Evolutionary conservation across 2,113 vertebrate genomes (phyloP).

Genomic region (Poeciliopsis occidentalis): DNA sequence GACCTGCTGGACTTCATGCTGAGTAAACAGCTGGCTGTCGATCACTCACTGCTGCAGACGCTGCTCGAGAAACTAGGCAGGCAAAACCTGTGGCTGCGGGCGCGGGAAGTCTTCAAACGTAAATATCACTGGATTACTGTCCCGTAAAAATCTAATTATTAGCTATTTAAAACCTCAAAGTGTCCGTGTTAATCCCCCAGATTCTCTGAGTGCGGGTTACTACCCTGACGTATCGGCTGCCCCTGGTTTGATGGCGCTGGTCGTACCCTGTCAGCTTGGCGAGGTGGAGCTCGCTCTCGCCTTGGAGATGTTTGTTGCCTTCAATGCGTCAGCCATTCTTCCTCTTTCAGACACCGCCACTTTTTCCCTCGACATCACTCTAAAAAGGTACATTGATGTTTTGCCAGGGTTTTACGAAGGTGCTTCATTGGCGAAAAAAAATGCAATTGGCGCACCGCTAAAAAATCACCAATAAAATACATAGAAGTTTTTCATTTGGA

Average conservation of each 20-base stretch:
- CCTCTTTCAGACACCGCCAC: slow-evolving; percentile 52
- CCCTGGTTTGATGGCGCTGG: slow-evolving; percentile 75
- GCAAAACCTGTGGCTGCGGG: slow-evolving; percentile 88
- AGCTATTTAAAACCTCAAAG: background rate
- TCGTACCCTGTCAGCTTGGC: slow-evolving; percentile 82
- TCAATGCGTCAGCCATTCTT: slow-evolving; percentile 82
- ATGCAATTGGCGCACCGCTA: too few relatives aligned
- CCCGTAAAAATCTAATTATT: too few relatives aligned
- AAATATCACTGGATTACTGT: slow-evolving; percentile 61
- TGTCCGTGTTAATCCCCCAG: slow-evolving; percentile 65
- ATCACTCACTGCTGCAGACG: slow-evolving; percentile 79
- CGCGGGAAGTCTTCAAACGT: slow-evolving; percentile 90
- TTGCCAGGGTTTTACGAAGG: background rate
- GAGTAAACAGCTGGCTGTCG: slow-evolving; percentile 81
- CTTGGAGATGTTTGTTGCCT: slow-evolving; percentile 89
- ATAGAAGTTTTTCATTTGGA: background rate
- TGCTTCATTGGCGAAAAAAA: too few relatives aligned
- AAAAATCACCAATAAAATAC: too few relatives aligned
- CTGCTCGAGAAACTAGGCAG: slow-evolving; percentile 90
- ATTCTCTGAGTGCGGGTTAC: slow-evolving; percentile 83
- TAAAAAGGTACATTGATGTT: slow-evolving; percentile 83
- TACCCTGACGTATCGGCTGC: slow-evolving; percentile 82
- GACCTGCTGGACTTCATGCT: slow-evolving; percentile 89
- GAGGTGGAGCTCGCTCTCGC: slow-evolving; percentile 92
- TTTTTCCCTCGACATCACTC: slow-evolving; percentile 82